Percentiles rank a stretch among this genome's conserved stretches.
phyloP scores from a whole-genome alignment of 2,113 vertebrate genomes.

The Dermatemys mawii region DNA sequence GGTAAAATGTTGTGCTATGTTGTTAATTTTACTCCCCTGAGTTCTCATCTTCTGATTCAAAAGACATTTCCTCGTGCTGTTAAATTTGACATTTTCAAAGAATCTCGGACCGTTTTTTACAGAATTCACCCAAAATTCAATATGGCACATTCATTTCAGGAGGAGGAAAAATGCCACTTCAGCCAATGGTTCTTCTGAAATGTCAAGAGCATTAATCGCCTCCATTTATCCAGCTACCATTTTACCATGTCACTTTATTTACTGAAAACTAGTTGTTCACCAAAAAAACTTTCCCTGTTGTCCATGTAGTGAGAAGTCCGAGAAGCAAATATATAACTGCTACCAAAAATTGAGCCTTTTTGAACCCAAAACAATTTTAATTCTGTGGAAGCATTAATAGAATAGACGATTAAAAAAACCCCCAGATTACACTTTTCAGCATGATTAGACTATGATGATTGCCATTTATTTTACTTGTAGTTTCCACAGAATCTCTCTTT shows the following conservation, averaged over 20 bases:
- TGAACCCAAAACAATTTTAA: neutral
- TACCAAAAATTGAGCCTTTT: neutral
- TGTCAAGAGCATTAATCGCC: slow-evolving; percentile 70
- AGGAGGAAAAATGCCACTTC: neutral
- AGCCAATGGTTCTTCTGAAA: slow-evolving; percentile 57
- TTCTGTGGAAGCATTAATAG: neutral
- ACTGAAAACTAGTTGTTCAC: neutral
- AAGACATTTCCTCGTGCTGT: slow-evolving; percentile 71
- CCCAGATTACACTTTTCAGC: fast-evolving
- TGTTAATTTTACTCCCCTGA: slow-evolving; percentile 79
- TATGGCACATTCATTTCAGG: neutral
- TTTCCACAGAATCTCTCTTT: neutral
- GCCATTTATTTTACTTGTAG: neutral
- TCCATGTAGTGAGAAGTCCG: too few species aligned
- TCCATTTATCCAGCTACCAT: slow-evolving; percentile 11
- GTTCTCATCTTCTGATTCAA: slow-evolving; percentile 72
- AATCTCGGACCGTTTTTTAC: slow-evolving; percentile 24
- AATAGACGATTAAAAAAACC: fast-evolving
- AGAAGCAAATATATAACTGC: neutral
- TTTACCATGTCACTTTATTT: slow-evolving; percentile 39
- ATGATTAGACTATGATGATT: neutral
- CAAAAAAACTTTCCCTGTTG: neutral
- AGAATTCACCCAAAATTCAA: slow-evolving; percentile 11
- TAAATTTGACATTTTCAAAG: slow-evolving; percentile 74
- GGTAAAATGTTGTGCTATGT: slow-evolving; percentile 79